Base-by-base conservation (phyloP, 2,888 invertebrate genomes). In the Pachymerium ferrugineum region DNA sequence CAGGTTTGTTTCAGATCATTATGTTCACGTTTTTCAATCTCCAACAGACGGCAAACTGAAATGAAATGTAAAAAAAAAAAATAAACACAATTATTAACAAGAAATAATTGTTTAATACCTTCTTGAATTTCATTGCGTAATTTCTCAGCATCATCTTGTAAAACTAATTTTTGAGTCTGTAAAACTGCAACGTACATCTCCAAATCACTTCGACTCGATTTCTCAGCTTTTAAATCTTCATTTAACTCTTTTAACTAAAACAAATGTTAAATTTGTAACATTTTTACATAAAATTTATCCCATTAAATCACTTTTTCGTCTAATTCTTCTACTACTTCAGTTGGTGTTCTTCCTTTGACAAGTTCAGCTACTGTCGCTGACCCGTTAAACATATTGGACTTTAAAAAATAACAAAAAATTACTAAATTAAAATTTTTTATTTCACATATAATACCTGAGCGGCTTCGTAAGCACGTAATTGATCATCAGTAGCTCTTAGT, bases 401-500 rank as follows among this genome's bases (percentile, higher is more conserved):
- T 29, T 16, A 16, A 69, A 68, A 69, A 19, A 16, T 22, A 28
- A 22, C 22, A 42, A 4, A 72, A 38, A 19, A 72, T 38, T 16
- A 42, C 35, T 2, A 22, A 70, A 14, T 72, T 19, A 10, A 71
- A 38, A 33, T 16, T 16, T 3, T 25, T 67, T 14, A 31, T 28
- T 30, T 69, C 10, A 31, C 35, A 35, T 8, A 35, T 35, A 35
- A 35, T 67, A 77, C 77, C 71, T 79, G 77, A 25, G 77, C 77
- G 19, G 77, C 77, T 77, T 80, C 80, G 74, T 79, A 78, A 19
- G 76, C 74, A 28, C 78, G 76, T 31, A 92, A 83, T 80, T 90
- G 88, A 5, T 89, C 86, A 81, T 91, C 91, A 0, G 90, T 89
- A 35, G 90, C 87, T 62, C 94, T 85, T 35, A 97, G 85, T 83